Base-by-base conservation (phyloP, 2,888 invertebrate genomes). In the Drosophila merina region DNA sequence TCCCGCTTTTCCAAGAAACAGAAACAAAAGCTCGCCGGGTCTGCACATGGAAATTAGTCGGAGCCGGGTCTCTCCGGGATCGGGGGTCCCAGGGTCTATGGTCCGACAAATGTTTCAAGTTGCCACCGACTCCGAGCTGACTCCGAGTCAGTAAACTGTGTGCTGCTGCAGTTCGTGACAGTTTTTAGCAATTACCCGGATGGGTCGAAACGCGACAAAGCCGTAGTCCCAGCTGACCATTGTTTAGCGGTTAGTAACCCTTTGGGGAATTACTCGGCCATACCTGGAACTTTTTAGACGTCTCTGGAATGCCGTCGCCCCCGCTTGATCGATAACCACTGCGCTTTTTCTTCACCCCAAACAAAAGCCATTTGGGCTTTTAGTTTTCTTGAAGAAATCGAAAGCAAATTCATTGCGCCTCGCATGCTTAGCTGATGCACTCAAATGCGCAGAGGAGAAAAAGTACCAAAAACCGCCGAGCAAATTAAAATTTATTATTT, bases 371-470 rank as follows among this genome's bases (percentile, higher is more conserved):
- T 50, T 55, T 36, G 20, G 20, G 51, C 25, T n/a, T 28, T 28
- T 20, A 12, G 8, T 68, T 79, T 80, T 51, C 57, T 67, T 68
- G 45, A 71, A 69, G 76, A 86, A 84, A 84, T 79, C 82, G 81
- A 84, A 84, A 84, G 77, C 73, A 54, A 67, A 64, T 45, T 60
- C 60, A 42, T 71, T 75, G 72, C 42, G 64, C 59, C 56, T 89
- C 79, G 89, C 89, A 89, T 89, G 89, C 75, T 79, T 70, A 76
- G 60, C 64, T 87, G 88, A 84, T 89, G 88, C 89, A 89, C 88
- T 86, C 75, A 87, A 85, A 75, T 89, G 88, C 80, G 74, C 89
- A 89, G 72, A 51, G 45, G 40, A 67, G 56, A 45, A 67, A 50
- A 59, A n/a, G 54, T 31, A 28, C 55, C 49, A 2, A 52, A 51